A percentile compares a stretch with the other conserved stretches of the same genome.
Evolutionary conservation across 2,797 vertebrate genomes (phyloP).

Genomic region (Phataginus tricuspis): DNA sequence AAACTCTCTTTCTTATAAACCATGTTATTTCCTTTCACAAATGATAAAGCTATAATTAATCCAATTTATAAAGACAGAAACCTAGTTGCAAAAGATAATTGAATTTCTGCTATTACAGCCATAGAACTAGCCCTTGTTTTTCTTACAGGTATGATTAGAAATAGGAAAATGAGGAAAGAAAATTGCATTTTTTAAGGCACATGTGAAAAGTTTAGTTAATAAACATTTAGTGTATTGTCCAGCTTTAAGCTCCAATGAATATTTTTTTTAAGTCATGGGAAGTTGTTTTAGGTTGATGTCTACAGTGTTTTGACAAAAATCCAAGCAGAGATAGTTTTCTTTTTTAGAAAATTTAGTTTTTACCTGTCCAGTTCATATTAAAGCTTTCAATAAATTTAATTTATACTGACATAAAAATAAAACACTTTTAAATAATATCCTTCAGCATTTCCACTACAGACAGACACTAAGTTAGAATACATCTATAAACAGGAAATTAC

Average conservation of each 20-base stretch:
- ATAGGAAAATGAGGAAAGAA: conserved; percentile 44
- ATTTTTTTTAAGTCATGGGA: neutral
- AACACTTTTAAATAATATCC: conserved; percentile 31
- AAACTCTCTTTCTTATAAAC: neutral
- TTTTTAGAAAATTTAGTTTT: conserved; percentile 27
- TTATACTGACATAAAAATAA: conserved; percentile 62
- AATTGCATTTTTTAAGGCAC: conserved; percentile 36
- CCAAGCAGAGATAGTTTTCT: conserved; percentile 12
- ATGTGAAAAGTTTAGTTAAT: conserved; percentile 22
- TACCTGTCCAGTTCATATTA: neutral
- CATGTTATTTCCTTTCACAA: conserved; percentile 53
- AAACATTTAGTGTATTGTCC: neutral
- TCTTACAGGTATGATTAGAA: conserved; percentile 55
- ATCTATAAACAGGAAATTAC: neutral
- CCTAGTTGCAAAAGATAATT: conserved; percentile 61
- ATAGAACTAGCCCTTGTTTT: conserved; percentile 40
- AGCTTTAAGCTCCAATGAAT: neutral
- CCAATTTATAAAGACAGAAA: conserved; percentile 54
- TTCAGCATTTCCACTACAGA: conserved; percentile 39
- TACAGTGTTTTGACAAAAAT: neutral
- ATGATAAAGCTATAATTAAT: conserved; percentile 56
- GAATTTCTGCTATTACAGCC: conserved; percentile 47
- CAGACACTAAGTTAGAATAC: neutral
- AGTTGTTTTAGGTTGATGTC: neutral
- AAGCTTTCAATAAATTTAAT: conserved; percentile 64